Conservation (phyloP, 2,797 vertebrate species). For the Moxostoma hubbsi region DNA sequence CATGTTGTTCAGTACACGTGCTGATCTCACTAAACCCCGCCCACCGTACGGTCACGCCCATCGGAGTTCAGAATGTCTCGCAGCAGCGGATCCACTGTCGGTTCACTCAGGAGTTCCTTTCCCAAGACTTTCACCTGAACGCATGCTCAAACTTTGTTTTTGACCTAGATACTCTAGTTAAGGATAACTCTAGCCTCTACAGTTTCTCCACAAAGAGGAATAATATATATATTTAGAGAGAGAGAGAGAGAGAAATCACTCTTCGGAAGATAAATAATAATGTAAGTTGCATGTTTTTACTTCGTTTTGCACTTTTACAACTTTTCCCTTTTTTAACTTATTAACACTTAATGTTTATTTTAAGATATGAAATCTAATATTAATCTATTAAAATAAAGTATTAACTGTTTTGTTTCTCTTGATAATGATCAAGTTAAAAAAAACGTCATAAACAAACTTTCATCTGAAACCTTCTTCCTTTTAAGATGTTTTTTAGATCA, state of each 20-base stretch:
- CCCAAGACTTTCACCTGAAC: too few species aligned
- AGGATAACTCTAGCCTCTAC: too few species aligned
- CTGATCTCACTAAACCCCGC: constrained; percentile 43
- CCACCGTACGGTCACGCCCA: constrained; percentile 25
- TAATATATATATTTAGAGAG: too few species aligned
- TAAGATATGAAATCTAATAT: neutral
- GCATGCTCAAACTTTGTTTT: too few species aligned
- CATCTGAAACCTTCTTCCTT: neutral
- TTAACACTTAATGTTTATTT: neutral
- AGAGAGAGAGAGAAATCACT: neutral
- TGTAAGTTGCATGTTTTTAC: neutral
- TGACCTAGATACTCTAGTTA: neutral
- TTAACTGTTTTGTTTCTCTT: neutral
- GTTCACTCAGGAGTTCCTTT: neutral
- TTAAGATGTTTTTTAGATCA: too few species aligned
- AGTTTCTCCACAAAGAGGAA: too few species aligned
- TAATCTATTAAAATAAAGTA: neutral
- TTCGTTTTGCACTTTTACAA: neutral
- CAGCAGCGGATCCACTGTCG: neutral
- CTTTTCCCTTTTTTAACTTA: neutral
- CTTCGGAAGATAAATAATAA: neutral
- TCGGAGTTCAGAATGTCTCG: neutral
- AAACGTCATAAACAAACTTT: neutral
- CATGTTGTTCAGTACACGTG: constrained; percentile 62
- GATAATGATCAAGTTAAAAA: neutral